Evolutionary conservation across 1,140 invertebrate genomes (phyloP).

Genomic region (Adoxophyes honmai): DNA sequence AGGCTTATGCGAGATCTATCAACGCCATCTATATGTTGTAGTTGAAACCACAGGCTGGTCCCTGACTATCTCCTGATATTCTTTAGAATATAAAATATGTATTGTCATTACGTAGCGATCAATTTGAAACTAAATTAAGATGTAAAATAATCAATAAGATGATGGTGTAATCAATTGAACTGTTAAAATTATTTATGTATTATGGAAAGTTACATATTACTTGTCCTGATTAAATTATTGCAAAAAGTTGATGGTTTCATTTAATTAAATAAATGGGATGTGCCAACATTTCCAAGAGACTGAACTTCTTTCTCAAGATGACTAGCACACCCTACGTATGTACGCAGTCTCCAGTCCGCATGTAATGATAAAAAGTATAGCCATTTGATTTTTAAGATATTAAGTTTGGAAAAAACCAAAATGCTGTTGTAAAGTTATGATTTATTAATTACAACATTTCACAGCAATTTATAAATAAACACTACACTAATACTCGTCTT

Average conservation of each 20-base stretch:
- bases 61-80: conserved; percentile 47
- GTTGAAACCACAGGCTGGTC: conserved; percentile 52
- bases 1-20: neutral
- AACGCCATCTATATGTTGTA: conserved; percentile 31
- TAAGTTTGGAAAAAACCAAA: too few relatives aligned
- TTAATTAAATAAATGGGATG: too few relatives aligned
- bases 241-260: conserved; percentile 32
- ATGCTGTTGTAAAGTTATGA: conserved; percentile 9
- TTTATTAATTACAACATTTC: conserved; percentile 43
- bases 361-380: too few relatives aligned
- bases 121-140: conserved; percentile 33
- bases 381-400: too few relatives aligned
- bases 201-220: conserved; percentile 66
- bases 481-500: conserved; percentile 39
- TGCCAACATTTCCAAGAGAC: too few relatives aligned
- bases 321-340: too few relatives aligned
- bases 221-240: conserved; percentile 73
- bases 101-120: conserved; percentile 28
- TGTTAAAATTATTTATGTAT: conserved; percentile 72
- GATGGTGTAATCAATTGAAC: conserved; percentile 59
- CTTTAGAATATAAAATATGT: conserved; percentile 37
- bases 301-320: too few relatives aligned
- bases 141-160: conserved; percentile 41
- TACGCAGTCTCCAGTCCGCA: too few relatives aligned
- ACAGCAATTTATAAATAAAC: conserved; percentile 49